Evolutionary conservation across 64 coral and sea anemone genomes (phyloP), one percentile per base, ranked within the genome.

Genomic region (Acropora tenuis): DNA sequence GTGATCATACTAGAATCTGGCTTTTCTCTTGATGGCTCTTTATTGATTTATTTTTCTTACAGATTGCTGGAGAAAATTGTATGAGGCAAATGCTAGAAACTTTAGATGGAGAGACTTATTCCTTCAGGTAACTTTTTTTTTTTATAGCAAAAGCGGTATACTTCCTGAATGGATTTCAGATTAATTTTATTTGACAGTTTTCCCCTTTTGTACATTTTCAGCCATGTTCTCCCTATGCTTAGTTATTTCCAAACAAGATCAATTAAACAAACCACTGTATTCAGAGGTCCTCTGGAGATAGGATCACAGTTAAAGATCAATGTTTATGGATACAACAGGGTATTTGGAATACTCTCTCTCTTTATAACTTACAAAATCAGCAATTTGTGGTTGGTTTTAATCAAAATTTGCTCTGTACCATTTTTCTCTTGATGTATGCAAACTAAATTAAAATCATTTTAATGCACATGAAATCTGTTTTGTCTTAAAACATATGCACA

Each of bases 51-150:
- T 6, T 48, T n/a, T 53, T 74, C 7, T 50, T 53, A 75, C 30
- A 98, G 97, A 86, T 89, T 69, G 94, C 94, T 84, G 97, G 97
- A 66, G 93, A 98, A 78, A 88, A 90, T 40, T 98, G 97, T 15
- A 91, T 98, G 48, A 93, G 73, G 48, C 94, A 93, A 19, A 72
- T 98, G 18, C 71, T 98, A 63, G 97, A 90, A 41, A 84, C 91
- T 58, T 74, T 95, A 50, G 97, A 98, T 79, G 97, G 97, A 6
- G 84, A 88, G 41, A 98, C 94, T 10, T 98, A 95, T 73, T 93
- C 97, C 17, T 93, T 98, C 83, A 95, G 97, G 97, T 98, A 18
- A 48, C 3, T 77, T 78, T 43, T 50, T 8, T 59, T 50, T 8
- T 4, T 5, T 55, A 10, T 0, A 55, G 5, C 10, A 55, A 10